Evolutionary conservation across 2,113 vertebrate species (phyloP).

Genomic region (Tursiops truncatus): DNA sequence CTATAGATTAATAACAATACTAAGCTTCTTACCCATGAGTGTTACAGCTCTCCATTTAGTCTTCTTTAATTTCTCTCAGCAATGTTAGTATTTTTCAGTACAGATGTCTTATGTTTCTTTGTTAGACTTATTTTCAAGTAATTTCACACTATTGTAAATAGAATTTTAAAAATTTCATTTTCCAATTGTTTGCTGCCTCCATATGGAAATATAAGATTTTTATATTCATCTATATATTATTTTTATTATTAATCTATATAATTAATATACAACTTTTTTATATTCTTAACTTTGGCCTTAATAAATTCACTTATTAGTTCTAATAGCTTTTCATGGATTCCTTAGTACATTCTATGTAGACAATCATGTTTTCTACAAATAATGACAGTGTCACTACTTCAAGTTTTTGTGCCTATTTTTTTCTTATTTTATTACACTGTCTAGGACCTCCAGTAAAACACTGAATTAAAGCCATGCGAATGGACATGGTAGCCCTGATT

Average conservation of each 20-base stretch:
- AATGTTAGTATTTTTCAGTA: neutral
- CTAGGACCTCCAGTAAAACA: neutral
- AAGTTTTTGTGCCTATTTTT: neutral
- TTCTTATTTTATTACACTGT: neutral
- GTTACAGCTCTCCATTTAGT: neutral
- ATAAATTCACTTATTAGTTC: neutral
- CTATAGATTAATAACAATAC: neutral
- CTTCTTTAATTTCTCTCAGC: neutral
- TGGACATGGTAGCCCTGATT: neutral
- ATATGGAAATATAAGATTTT: neutral
- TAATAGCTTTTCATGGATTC: neutral
- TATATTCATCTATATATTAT: neutral
- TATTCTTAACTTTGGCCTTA: too few relatives aligned
- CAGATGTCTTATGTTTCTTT: neutral
- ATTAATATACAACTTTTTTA: too few relatives aligned
- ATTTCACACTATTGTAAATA: neutral
- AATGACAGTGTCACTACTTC: neutral
- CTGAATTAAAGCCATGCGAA: neutral
- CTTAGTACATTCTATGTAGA: neutral
- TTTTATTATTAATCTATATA: too few relatives aligned
- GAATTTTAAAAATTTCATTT: neutral
- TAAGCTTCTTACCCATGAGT: neutral
- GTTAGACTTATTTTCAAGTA: neutral
- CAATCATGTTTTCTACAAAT: neutral
- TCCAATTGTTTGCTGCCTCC: neutral